These are phyloP conservation scores for Belonocnema kinseyi DNA, from an alignment of 1,140 invertebrate species.

Conservation along the genomic window DNA sequence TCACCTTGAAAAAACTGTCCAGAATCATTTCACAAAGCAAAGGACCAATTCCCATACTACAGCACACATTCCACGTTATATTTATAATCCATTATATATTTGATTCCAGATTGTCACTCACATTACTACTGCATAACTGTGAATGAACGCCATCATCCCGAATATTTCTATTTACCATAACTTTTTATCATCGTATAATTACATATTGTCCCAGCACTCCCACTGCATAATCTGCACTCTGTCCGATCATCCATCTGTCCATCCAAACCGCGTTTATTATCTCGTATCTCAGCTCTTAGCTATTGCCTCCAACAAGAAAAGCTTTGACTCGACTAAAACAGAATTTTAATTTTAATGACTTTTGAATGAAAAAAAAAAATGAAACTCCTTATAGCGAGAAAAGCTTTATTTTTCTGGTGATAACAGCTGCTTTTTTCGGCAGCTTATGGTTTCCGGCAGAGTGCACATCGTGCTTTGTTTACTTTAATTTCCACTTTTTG, in stretches of 20 bases:
- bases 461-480: constrained; percentile 59
- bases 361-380: not conserved
- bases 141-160: constrained; percentile 57
- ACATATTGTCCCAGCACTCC: constrained; percentile 54
- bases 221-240: constrained; percentile 61
- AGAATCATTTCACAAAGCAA: constrained; percentile 14
- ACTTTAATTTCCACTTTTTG: constrained; percentile 41
- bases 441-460: constrained; percentile 50
- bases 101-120: constrained; percentile 74
- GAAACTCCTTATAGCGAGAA: not conserved
- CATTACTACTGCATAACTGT: constrained; percentile 65
- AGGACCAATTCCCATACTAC: constrained; percentile 31
- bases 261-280: constrained; percentile 1
- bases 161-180: constrained; percentile 59
- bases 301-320: not conserved
- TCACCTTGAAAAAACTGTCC: constrained; percentile 24
- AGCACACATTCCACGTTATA: constrained; percentile 57
- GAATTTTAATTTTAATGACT: not conserved
- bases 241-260: constrained; percentile 43
- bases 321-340: not conserved
- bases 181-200: constrained; percentile 56
- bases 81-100: constrained; percentile 73
- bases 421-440: not conserved
- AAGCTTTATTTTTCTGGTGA: not conserved
- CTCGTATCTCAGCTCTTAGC: not conserved